Evolutionary conservation across 1,140 invertebrate species (phyloP).

Genomic region (Tetramorium parvispinum): DNA sequence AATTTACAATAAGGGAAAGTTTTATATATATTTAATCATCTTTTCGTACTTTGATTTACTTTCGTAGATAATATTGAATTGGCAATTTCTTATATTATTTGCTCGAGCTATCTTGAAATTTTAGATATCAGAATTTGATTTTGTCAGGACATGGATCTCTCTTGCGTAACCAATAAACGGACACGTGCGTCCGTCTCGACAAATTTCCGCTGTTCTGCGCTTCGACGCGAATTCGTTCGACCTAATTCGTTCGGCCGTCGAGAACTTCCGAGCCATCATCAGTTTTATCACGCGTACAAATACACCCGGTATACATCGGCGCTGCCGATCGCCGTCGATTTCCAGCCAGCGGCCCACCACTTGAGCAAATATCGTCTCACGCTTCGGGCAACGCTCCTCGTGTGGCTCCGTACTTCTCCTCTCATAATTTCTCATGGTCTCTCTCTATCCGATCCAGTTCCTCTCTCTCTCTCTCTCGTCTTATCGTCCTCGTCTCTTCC

Average conservation of each 20-base stretch:
- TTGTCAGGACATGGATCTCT: neutral
- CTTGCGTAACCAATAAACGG: neutral
- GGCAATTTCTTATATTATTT: neutral
- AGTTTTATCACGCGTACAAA: neutral
- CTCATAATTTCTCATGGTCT: slow-evolving; percentile 72
- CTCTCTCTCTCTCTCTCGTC: slow-evolving; percentile 25
- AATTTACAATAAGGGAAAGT: neutral
- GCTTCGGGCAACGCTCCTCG: slow-evolving; percentile 60
- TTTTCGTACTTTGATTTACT: neutral
- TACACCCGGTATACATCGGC: neutral
- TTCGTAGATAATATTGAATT: neutral
- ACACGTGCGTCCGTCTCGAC: neutral
- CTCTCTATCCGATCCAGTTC: slow-evolving; percentile 67
- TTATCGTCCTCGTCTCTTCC: slow-evolving; percentile 27
- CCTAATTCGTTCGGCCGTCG: neutral
- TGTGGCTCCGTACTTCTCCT: slow-evolving; percentile 55
- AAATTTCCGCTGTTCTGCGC: neutral
- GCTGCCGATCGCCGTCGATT: slow-evolving; percentile 67
- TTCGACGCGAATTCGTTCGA: neutral
- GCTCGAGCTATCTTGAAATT: neutral
- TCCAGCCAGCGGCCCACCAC: slow-evolving; percentile 21
- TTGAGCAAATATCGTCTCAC: slow-evolving; percentile 72
- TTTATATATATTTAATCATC: neutral
- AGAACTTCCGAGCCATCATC: neutral
- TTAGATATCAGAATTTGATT: neutral